phyloP scores from a whole-genome alignment of 2,797 vertebrate genomes.

The Sebastes hopkinsi region DNA sequence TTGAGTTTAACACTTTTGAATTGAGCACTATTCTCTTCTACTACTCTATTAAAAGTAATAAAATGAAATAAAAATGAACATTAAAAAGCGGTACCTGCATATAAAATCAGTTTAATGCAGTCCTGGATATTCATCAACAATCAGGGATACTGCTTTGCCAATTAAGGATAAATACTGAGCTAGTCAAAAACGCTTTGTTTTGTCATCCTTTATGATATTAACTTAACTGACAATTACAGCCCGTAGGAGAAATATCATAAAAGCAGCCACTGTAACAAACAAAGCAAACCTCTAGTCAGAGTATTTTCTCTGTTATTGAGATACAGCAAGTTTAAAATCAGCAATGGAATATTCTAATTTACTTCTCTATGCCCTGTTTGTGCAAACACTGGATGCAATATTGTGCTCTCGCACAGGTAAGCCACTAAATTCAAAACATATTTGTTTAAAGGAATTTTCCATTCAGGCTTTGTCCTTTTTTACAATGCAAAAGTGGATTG shows the following conservation, averaged over 20 bases:
- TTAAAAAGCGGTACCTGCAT: not conserved
- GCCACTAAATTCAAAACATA: not conserved
- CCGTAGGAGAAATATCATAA: not conserved
- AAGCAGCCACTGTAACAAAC: not conserved
- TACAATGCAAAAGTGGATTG: not conserved
- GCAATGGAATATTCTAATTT: not conserved
- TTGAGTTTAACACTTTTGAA: not conserved
- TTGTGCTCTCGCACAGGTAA: not conserved
- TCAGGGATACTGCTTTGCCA: not conserved
- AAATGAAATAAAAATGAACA: not conserved
- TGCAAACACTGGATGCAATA: not conserved
- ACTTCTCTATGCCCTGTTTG: not conserved
- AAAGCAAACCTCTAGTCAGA: not conserved
- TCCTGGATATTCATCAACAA: not conserved
- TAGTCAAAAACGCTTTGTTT: not conserved
- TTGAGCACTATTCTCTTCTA: not conserved
- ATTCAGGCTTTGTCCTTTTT: not conserved
- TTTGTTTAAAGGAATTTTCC: not conserved
- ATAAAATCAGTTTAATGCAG: not conserved
- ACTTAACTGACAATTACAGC: not conserved
- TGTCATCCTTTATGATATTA: not conserved
- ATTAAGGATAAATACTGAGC: not conserved
- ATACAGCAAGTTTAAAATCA: not conserved
- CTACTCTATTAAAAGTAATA: not conserved
- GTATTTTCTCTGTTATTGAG: not conserved